Percentiles rank a stretch among this genome's conserved stretches.
Evolutionary conservation across 2,113 vertebrate species (phyloP).

Genomic region (Rissa tridactyla): DNA sequence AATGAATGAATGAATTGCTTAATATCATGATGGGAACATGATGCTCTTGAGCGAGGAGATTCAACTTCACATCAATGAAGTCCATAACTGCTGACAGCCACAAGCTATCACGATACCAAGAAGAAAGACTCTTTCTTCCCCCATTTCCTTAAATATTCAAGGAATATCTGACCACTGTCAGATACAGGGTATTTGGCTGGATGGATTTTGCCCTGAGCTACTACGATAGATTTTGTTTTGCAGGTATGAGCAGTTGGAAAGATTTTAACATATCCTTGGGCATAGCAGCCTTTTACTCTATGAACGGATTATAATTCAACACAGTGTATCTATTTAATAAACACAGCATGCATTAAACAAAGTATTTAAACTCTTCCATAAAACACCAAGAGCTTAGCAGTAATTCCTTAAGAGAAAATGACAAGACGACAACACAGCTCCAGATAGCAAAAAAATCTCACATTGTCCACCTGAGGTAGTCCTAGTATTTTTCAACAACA

Average conservation of each 20-base stretch:
- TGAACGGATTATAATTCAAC: background rate
- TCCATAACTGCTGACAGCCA: background rate
- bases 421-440: background rate
- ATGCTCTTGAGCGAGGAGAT: background rate
- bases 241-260: background rate
- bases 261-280: background rate
- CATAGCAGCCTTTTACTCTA: background rate
- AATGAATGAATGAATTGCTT: background rate
- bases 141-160: background rate
- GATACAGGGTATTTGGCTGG: background rate
- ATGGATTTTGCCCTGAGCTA: background rate
- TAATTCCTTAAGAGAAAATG: slow-evolving; percentile 17
- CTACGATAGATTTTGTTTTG: background rate
- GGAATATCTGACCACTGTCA: background rate
- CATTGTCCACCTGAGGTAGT: background rate
- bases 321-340: background rate
- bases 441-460: background rate
- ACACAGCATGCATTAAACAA: background rate
- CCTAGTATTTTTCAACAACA: background rate
- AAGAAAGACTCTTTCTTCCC: background rate
- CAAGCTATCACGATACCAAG: background rate
- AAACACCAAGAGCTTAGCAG: background rate
- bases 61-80: background rate
- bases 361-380: slow-evolving; percentile 17
- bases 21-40: background rate